Percentiles rank a stretch among this genome's conserved stretches.
These are phyloP conservation scores for Rana temporaria DNA, from an alignment of 2,113 vertebrate genomes.

Conservation along the genomic window DNA sequence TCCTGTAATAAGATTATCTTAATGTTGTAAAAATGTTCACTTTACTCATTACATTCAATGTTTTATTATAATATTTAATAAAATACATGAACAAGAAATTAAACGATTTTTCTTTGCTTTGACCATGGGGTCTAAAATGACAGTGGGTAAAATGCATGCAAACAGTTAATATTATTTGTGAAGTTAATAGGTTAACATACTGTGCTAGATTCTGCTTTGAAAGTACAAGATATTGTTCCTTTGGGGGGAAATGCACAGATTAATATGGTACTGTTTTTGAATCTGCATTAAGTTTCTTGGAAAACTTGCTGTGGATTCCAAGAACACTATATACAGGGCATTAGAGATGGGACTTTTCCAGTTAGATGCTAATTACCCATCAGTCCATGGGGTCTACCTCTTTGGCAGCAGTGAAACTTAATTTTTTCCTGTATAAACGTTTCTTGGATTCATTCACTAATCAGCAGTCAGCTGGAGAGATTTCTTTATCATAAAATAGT, in stretches of 20 bases:
- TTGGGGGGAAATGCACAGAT: not conserved
- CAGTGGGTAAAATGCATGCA: too few species aligned
- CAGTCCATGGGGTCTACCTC: not conserved
- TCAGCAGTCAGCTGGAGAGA: not conserved
- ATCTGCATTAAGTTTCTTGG: slow-evolving; percentile 13
- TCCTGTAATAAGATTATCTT: too few species aligned
- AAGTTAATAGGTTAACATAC: not conserved
- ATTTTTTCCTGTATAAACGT: not conserved
- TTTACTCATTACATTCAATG: too few species aligned
- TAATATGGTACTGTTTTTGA: not conserved
- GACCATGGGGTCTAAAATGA: too few species aligned
- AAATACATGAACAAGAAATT: too few species aligned
- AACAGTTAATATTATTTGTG: not conserved
- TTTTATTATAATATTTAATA: too few species aligned
- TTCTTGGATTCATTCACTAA: not conserved
- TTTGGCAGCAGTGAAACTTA: not conserved
- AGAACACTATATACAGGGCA: not conserved
- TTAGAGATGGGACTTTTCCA: slow-evolving; percentile 1
- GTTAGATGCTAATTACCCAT: not conserved
- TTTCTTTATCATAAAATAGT: not conserved
- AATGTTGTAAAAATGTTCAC: too few species aligned
- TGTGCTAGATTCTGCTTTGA: not conserved
- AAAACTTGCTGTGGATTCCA: not conserved
- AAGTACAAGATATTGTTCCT: not conserved
- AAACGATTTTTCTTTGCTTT: too few species aligned